Base-by-base conservation (phyloP, 2,797 vertebrate genomes). In the Onychomys leucogaster region DNA sequence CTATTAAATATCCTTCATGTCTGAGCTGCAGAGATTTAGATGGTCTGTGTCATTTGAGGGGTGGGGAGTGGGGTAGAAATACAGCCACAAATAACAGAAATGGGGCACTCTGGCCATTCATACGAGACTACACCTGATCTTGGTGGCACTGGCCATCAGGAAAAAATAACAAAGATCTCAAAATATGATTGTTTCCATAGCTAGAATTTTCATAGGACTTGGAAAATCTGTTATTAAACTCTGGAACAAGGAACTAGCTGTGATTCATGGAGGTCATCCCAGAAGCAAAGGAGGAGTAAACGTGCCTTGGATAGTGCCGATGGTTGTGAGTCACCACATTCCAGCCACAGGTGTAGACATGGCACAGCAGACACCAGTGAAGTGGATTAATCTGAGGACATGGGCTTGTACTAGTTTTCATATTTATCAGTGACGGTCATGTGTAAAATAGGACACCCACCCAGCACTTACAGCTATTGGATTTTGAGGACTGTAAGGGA, bases 211-310 rank as follows among this genome's bases (percentile, higher is more conserved):
- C 59, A 57, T 67, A 61, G 89, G 92, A 57, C 19, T 25, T 96
- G 95, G 96, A 96, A 98, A 97, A 67, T 94, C 49, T 93, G 73
- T 87, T 81, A n/a, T 29, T 83, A 76, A 37, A 67, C 37, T n/a
- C 37, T 63, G 80, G 93, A 86, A 97, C 69, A 85, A 67, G 92
- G 96, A 97, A 97, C 65, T 65, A n/a, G 69, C 77, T 23, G 21
- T 96, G 96, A 96, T 37, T 97, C 94, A 92, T 2, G 7, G 49
- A 90, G 65, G n/a, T 14, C 19, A 16, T 32, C 67, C 76, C 69
- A 57, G 77, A 59, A 90, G 90, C 73, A 90, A 71, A 27, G 52
- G 34, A 49, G 32, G 29, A 57, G 11, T 23, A 59, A 75, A 21
- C 34, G 14, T 88, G 93, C 23, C 75, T 76, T 17, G 34, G 34